Base-by-base conservation (phyloP, 2,888 invertebrate species). In the Sceliomorpha sp. region DNA sequence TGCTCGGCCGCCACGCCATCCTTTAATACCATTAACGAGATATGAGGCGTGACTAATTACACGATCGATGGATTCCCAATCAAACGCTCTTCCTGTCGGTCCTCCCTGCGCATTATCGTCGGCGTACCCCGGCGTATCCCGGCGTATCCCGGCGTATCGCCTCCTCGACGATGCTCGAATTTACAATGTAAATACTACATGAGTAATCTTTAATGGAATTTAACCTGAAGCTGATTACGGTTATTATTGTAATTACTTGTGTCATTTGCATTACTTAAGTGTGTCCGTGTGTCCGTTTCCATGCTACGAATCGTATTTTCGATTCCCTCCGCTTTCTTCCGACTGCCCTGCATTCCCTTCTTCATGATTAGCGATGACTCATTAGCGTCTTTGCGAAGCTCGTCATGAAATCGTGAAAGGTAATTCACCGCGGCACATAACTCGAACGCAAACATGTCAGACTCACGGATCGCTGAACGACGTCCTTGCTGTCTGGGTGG, bases 41-140 rank as follows among this genome's bases (percentile, higher is more conserved):
- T 84, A 84, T 84, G 85, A 86, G 84, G 80, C 83, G 84, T 86
- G 84, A 83, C 87, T 84, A 86, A 86, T 87, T 85, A 83, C 83
- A 73, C 76, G 80, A 84, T 81, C 80, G 79, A 77, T 58, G 60
- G 56, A 62, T 70, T 62, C 36, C 62, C 70, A 70, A 66, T 70
- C 66, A 70, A 59, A 31, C 39, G 44, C 37, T 59, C 63, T 55
- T 70, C 70, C 70, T 64, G 55, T 64, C 53, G 37, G 51, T 34
- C 36, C 59, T 26, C 26, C 1, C 42, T 8, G 7, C 10, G 4
- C 1, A 14, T 36, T 62, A 62, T 68, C 68, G 36, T 40, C 45
- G 45, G 31, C 14, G 20, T 51, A 45, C 32, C 45, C 12, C 60
- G n/a, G n/a, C n/a, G n/a, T n/a, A n/a, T n/a, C n/a, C n/a, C n/a